Evolutionary conservation across 2,888 invertebrate species (phyloP), one percentile per base, ranked within the genome.

Genomic region (Teleogryllus oceanicus): DNA sequence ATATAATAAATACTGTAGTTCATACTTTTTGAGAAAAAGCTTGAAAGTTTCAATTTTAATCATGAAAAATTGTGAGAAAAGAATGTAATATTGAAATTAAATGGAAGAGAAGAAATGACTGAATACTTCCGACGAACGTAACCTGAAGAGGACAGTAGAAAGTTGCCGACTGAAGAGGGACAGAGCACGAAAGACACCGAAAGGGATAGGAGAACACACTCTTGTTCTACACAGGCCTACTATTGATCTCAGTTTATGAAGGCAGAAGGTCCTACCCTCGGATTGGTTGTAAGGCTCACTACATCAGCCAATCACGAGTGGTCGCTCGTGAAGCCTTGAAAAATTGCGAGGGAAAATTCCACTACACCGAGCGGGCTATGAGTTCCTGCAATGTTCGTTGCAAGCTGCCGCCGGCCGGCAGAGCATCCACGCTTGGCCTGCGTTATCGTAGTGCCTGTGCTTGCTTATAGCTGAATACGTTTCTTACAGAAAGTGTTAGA

Each of bases 341-440:
- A 82, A 81, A 81, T 79, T 75, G 82, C 82, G 82, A 80, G 80
- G 82, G 81, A 82, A 82, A 80, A 79, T 82, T 82, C 82, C 82
- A 82, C 78, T 78, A 77, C 51, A 49, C 18, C 50, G 16, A 18
- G n/a, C 24, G 18, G 24, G 62, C 62, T 62, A 62, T 62, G 62
- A 4, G 13, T 62, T 62, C 16, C 13, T 18, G 62, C 62, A 18
- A 62, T 13, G 62, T 37, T 37, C 37, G 62, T 62, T 62, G 13
- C 76, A 21, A 18, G 24, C 76, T 18, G n/a, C 16, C 18, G 49
- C 76, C 76, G 76, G 76, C 76, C 76, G 76, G 76, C 76, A 18
- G 76, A 24, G 62, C 62, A 18, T 62, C 16, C 62, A 62, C 13
- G 62, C 62, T 62, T 62, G 62, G 13, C n/a, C 21, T 74, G n/a